Conservation (phyloP, 2,113 vertebrate genomes). For the Proterorhinus semilunaris region DNA sequence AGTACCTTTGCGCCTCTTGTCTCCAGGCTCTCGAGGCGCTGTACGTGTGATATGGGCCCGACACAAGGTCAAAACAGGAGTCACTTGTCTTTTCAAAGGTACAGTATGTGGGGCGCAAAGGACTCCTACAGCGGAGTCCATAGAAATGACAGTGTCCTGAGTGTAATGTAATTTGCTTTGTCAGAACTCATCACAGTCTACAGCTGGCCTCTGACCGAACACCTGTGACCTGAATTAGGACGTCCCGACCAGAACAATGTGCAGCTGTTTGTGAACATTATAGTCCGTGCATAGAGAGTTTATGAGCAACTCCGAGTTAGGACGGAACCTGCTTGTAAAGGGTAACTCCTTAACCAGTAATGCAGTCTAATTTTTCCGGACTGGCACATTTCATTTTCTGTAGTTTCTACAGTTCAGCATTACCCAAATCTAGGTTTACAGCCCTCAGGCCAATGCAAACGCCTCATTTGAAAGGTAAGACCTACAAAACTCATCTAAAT, state of each 20-base stretch:
- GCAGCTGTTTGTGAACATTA: conserved; percentile 7
- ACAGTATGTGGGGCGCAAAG: no score
- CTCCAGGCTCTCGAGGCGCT: conserved; percentile 29
- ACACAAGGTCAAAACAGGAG: conserved; percentile 47
- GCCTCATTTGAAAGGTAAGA: no score
- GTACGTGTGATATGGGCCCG: conserved; percentile 27
- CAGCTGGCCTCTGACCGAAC: background rate
- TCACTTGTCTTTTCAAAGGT: conserved; percentile 13
- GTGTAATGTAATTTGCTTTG: background rate
- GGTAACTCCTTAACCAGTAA: no score
- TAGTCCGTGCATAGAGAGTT: background rate
- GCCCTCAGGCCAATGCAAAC: no score
- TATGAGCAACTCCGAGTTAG: background rate
- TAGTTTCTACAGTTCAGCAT: no score
- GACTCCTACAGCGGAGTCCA: background rate
- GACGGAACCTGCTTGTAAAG: no score
- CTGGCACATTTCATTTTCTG: no score
- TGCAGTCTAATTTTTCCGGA: no score
- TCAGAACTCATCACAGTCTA: background rate
- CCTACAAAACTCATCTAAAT: no score
- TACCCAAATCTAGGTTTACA: no score
- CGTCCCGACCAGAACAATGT: conserved; percentile 3
- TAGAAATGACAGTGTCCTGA: background rate
- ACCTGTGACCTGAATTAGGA: conserved; percentile 5
- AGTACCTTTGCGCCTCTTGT: conserved; percentile 8